phyloP scores from a whole-genome alignment of 92 coral and sea anemone species.

The Actinernus sp. region DNA sequence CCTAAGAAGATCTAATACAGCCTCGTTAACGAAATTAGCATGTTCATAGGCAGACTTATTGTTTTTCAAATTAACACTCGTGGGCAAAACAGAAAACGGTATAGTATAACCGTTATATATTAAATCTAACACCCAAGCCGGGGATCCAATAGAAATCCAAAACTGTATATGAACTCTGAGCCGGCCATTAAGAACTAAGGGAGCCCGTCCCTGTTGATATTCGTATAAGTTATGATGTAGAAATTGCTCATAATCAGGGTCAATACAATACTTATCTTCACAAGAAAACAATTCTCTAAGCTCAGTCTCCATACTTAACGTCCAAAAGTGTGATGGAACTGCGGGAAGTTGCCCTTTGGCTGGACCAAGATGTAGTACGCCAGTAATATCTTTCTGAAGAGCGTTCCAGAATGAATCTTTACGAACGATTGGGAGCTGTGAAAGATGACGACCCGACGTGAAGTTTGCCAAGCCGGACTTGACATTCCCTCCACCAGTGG shows the following conservation, averaged over 20 bases:
- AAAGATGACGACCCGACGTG: neutral
- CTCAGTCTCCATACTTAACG: neutral
- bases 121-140: conserved; percentile 16
- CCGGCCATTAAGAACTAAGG: neutral
- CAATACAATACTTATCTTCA: no score
- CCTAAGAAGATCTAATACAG: neutral
- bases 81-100: conserved; percentile 12
- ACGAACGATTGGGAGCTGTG: no score
- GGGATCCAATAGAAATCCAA: neutral
- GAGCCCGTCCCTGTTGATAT: no score
- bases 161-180: neutral
- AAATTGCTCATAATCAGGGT: no score
- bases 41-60: neutral
- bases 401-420: no score
- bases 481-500: neutral
- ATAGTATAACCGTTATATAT: conserved; percentile 4
- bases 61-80: neutral
- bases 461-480: neutral
- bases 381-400: no score
- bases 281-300: no score
- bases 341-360: neutral
- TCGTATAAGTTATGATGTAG: no score
- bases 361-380: no score
- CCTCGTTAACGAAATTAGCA: neutral
- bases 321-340: neutral